Evolutionary conservation across 1,140 invertebrate genomes (phyloP).

Genomic region (Zelostemma sp.): DNA sequence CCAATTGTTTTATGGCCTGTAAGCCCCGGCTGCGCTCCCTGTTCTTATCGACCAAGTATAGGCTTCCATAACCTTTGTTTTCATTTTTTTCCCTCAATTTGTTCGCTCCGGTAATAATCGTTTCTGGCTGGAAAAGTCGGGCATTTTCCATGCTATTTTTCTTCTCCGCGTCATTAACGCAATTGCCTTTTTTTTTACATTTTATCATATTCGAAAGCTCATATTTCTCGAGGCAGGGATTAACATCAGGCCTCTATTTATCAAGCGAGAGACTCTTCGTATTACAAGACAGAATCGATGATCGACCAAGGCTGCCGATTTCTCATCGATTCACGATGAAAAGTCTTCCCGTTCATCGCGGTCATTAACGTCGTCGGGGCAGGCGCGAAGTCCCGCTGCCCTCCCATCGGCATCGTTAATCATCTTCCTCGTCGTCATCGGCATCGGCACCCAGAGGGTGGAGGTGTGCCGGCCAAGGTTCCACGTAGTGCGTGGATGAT

Average conservation of each 20-base stretch:
- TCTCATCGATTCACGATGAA: slow-evolving; percentile 31
- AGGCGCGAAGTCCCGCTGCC: slow-evolving; percentile 22
- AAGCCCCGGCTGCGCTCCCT: slow-evolving; percentile 28
- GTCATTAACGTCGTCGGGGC: slow-evolving; percentile 31
- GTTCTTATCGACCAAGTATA: slow-evolving; percentile 38
- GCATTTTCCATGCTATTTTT: too few relatives aligned
- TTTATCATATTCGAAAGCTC: too few relatives aligned
- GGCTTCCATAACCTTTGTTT: slow-evolving; percentile 16
- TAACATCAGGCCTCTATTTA: too few relatives aligned
- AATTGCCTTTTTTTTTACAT: too few relatives aligned
- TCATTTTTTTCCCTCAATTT: slow-evolving; percentile 44
- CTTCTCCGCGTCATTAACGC: too few relatives aligned
- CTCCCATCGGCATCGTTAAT: slow-evolving; percentile 32
- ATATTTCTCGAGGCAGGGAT: too few relatives aligned
- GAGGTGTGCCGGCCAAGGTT: slow-evolving; percentile 10
- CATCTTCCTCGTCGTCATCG: slow-evolving; percentile 19
- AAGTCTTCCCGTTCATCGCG: slow-evolving; percentile 35
- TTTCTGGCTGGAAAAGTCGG: too few relatives aligned
- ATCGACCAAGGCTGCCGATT: slow-evolving; percentile 25
- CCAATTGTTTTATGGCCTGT: slow-evolving; percentile 54
- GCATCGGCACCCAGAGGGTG: slow-evolving; percentile 6
- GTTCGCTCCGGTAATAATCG: slow-evolving; percentile 13
- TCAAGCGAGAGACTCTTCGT: too few relatives aligned
- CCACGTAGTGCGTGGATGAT: slow-evolving; percentile 28
- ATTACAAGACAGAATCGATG: slow-evolving; percentile 25